Evolutionary conservation across 2,797 vertebrate species (phyloP), one percentile per base, ranked within the genome.

Genomic region (Pseudochaenichthys georgianus): DNA sequence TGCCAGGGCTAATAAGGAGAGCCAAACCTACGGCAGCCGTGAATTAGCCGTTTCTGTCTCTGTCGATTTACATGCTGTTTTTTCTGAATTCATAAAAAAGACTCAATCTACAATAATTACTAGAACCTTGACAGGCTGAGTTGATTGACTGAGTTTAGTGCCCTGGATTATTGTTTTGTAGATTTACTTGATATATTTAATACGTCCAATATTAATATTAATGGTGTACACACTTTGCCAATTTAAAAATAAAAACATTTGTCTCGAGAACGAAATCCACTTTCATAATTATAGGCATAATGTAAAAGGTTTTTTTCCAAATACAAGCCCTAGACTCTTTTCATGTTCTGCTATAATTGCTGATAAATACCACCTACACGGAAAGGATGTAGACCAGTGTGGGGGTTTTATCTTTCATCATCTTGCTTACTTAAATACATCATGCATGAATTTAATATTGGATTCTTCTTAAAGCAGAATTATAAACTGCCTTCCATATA

Each of bases 21-120:
- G 70, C 59, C 73, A 67, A 77, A 70, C 21, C 64, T 70, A 58
- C 75, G 71, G 78, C 66, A 75, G 66, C 72, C 53, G 71, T 73
- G 63, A 73, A 86, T 80, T 76, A 81, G 70, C 87, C 74, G 77
- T 85, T 80, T 77, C 74, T 86, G 67, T 68, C 84, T 82, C 64
- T 75, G 71, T 74, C 41, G 45, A 70, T 85, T 85, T 54, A 65
- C 77, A 45, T 63, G 46, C 51, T 77, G 48, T 74, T 77, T 79
- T 80, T 70, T 82, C 74, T 70, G 43, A 85, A 89, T 85, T 86
- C 75, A 82, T 82, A 62, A 85, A 79, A 89, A 71, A 53, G 73
- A 81, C 84, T 85, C 80, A 84, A 91, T 89, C 71, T 58, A 65
- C 86, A 75, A 68, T 76, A 84, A 83, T 74, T 80, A 68, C 60